Evolutionary conservation across 2,113 vertebrate genomes (phyloP).

Genomic region (Phrynosoma blainvillii): DNA sequence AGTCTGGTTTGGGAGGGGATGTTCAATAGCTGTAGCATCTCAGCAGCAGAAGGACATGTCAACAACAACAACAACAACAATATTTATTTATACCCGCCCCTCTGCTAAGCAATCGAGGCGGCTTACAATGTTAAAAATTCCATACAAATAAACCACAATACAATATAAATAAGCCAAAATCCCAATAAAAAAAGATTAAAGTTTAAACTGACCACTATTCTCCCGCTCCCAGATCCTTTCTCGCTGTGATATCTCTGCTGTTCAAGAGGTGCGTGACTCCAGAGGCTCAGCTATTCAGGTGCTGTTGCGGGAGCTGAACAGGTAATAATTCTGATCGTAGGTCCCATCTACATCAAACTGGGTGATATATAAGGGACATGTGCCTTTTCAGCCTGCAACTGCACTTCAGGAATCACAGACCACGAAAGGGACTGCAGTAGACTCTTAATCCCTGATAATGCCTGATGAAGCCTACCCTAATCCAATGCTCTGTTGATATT

Average conservation of each 20-base stretch:
- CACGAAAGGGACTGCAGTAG: background rate
- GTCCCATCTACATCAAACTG: no score
- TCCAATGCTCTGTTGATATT: background rate
- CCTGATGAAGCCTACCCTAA: background rate
- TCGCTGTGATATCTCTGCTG: slow-evolving; percentile 81
- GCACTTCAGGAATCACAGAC: background rate
- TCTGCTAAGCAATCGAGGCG: no score
- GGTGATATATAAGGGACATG: background rate
- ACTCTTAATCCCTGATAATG: background rate
- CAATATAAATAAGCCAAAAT: no score
- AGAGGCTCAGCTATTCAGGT: slow-evolving; percentile 75
- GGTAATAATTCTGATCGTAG: slow-evolving; percentile 55
- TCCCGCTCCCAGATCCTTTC: slow-evolving; percentile 75
- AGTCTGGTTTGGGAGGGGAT: background rate
- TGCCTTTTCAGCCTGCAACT: background rate
- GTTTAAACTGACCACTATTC: background rate
- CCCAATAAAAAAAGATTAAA: background rate
- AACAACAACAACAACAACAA: no score
- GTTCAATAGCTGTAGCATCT: background rate
- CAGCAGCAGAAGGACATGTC: background rate
- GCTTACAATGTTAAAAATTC: no score
- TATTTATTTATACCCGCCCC: no score
- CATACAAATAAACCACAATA: no score
- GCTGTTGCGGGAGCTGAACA: slow-evolving; percentile 78
- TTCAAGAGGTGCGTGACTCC: slow-evolving; percentile 84